phyloP scores from a whole-genome alignment of 2,113 vertebrate genomes.

The Megaceryle maxima region DNA sequence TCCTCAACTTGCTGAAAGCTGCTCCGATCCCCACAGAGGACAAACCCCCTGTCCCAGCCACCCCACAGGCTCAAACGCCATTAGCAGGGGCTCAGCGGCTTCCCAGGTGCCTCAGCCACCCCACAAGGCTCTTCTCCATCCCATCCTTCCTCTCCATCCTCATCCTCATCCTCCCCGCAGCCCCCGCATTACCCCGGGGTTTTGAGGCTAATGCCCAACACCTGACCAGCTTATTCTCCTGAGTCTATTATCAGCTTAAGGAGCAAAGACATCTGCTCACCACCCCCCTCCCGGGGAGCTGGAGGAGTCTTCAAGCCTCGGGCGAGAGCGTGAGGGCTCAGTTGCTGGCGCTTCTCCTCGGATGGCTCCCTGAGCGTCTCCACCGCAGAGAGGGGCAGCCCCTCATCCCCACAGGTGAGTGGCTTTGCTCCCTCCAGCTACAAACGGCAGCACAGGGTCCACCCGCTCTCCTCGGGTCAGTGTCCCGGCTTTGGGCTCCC shows the following conservation, averaged over 20 bases:
- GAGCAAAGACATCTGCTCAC: constrained; percentile 50
- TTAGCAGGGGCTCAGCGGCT: neutral
- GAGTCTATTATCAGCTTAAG: constrained; percentile 69
- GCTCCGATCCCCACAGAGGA: neutral
- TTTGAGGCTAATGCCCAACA: constrained; percentile 56
- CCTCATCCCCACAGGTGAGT: constrained; percentile 19
- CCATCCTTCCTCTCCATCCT: neutral
- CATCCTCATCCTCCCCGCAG: neutral
- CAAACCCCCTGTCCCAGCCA: neutral
- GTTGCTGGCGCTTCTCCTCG: neutral
- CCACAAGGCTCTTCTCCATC: neutral
- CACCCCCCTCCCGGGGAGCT: neutral
- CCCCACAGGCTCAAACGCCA: neutral
- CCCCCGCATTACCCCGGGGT: neutral
- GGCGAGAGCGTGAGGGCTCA: neutral
- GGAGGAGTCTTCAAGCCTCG: neutral
- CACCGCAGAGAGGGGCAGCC: neutral
- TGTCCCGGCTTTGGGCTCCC: rapidly evolving
- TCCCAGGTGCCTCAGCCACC: neutral
- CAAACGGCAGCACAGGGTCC: rapidly evolving
- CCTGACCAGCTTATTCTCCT: constrained; percentile 56
- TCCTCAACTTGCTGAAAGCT: neutral
- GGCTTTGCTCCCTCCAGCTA: too few species aligned
- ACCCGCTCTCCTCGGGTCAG: rapidly evolving
- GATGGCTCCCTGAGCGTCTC: neutral